Percentiles rank a stretch among this genome's conserved stretches.
phyloP scores from a whole-genome alignment of 2,113 vertebrate genomes.

The Xiphophorus couchianus region DNA sequence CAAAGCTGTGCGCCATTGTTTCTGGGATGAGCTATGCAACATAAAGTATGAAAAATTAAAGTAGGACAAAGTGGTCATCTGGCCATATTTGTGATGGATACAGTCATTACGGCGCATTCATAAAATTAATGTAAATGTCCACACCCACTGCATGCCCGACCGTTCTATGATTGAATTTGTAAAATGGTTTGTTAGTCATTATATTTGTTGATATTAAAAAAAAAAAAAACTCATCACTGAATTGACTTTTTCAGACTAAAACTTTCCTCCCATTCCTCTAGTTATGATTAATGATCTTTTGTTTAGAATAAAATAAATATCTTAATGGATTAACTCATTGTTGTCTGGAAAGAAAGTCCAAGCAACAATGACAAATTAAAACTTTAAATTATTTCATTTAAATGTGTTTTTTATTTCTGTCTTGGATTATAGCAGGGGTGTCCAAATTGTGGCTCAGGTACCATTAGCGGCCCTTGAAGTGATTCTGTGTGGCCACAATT shows the following conservation, averaged over 20 bases:
- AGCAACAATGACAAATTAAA: no score
- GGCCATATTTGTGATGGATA: constrained; percentile 66
- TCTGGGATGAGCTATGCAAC: neutral
- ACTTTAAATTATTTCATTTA: neutral
- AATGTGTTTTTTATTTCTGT: no score
- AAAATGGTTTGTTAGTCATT: constrained; percentile 33
- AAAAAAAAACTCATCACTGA: constrained; percentile 24
- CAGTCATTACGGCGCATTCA: constrained; percentile 63
- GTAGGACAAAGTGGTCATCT: constrained; percentile 63
- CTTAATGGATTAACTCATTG: constrained; percentile 14
- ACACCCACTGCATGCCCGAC: constrained; percentile 61
- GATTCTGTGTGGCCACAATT: no score
- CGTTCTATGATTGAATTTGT: constrained; percentile 57
- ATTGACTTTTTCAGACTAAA: constrained; percentile 17
- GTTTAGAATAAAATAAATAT: constrained; percentile 12
- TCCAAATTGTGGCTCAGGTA: no score
- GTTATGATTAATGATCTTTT: constrained; percentile 54
- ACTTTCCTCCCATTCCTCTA: constrained; percentile 26
- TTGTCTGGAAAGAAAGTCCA: neutral
- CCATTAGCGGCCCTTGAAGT: no score
- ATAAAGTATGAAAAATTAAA: constrained; percentile 42
- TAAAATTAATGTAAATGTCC: constrained; percentile 66
- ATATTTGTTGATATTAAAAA: constrained; percentile 45
- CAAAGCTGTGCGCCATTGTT: neutral
- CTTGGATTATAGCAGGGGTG: no score